Conservation (phyloP, 2,113 vertebrate genomes). For the Promerops cafer region DNA sequence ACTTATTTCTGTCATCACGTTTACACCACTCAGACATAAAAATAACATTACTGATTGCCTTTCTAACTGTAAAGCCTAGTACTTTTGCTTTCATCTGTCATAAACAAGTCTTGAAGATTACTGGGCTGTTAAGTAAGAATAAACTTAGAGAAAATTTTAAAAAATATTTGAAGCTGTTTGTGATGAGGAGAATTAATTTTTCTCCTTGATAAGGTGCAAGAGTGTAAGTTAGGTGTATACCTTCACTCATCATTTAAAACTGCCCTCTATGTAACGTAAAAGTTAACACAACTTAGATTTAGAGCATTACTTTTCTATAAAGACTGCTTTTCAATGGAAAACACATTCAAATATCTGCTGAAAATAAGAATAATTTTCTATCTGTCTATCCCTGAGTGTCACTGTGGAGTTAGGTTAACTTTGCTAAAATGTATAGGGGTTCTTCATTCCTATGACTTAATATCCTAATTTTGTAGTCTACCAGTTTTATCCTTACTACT, state of each 20-base stretch:
- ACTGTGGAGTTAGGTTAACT: not conserved
- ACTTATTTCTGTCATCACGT: not conserved
- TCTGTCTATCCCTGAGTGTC: not conserved
- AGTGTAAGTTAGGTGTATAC: not conserved
- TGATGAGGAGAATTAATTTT: not conserved
- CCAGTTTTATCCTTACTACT: not conserved
- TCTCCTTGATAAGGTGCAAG: not conserved
- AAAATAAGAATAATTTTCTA: not conserved
- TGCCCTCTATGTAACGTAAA: not conserved
- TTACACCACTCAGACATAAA: not conserved
- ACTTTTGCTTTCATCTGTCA: not conserved
- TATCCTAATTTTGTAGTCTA: not conserved
- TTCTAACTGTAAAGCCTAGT: not conserved
- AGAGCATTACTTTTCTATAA: not conserved
- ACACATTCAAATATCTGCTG: not conserved
- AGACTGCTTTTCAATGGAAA: not conserved
- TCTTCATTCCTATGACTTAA: not conserved
- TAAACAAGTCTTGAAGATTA: not conserved
- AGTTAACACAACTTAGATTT: not conserved
- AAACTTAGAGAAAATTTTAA: not conserved
- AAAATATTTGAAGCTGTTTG: not conserved
- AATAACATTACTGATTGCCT: not conserved
- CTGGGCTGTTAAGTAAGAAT: not conserved
- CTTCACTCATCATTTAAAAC: not conserved
- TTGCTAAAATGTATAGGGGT: not conserved